A percentile compares a stretch with the other conserved stretches of the same genome.
Evolutionary conservation across 2,113 vertebrate genomes (phyloP).

Genomic region (Ailuropoda melanoleuca): DNA sequence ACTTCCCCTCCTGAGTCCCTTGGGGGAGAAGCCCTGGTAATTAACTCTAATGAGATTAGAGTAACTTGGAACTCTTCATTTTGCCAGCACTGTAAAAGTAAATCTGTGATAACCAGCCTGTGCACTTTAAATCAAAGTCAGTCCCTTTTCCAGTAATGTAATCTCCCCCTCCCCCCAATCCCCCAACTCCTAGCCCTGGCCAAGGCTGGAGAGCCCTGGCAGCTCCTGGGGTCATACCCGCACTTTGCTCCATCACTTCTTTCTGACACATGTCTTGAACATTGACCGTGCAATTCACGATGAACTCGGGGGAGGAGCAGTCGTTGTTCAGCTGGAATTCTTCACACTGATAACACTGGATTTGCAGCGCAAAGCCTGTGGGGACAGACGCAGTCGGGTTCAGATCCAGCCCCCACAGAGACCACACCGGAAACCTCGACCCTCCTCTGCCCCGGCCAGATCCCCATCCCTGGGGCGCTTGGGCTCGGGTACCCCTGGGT

Average conservation of each 20-base stretch:
- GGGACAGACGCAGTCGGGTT: slow-evolving; percentile 56
- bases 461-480: background rate
- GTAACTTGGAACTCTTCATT: slow-evolving; percentile 81
- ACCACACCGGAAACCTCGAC: background rate
- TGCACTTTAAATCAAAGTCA: background rate
- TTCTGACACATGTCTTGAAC: slow-evolving; percentile 99
- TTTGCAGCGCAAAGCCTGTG: slow-evolving; percentile 91
- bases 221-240: slow-evolving; percentile 86
- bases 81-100: slow-evolving; percentile 73
- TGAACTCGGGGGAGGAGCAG: slow-evolving; percentile 96
- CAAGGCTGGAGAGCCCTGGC: background rate
- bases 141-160: background rate
- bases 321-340: slow-evolving; percentile 95
- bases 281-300: slow-evolving; percentile 98
- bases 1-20: slow-evolving; percentile 62
- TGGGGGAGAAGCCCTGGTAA: slow-evolving; percentile 81
- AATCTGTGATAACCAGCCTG: slow-evolving; percentile 63
- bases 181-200: background rate
- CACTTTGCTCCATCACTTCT: slow-evolving; percentile 96
- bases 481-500: accelerated
- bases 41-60: slow-evolving; percentile 87
- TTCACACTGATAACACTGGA: slow-evolving; percentile 99
- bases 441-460: background rate
- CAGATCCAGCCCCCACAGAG: background rate
- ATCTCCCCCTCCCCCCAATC: background rate